These are phyloP conservation scores for Penaeus japonicus DNA, from an alignment of 1,140 invertebrate species.

Conservation along the genomic window DNA sequence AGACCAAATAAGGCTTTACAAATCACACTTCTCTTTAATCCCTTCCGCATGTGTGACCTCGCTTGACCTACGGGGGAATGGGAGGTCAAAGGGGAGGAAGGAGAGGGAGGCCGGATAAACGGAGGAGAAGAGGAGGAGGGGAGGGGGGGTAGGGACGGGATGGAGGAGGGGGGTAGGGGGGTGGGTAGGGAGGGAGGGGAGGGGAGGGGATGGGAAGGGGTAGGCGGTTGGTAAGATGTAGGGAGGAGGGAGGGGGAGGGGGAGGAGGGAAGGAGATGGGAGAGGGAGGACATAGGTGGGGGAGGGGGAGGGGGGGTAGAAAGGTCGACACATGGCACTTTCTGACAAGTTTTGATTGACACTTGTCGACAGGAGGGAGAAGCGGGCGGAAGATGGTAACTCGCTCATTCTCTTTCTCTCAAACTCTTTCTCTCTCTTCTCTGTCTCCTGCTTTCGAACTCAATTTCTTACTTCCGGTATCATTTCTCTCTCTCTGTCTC, in stretches of 20 bases:
- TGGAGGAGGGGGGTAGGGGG: not conserved
- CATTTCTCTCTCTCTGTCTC: not conserved
- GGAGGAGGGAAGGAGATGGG: not conserved
- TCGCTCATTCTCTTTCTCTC: not conserved
- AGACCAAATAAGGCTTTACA: too few relatives aligned
- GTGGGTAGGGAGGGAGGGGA: not conserved
- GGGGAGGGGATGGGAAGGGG: not conserved
- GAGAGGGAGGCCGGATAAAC: not conserved
- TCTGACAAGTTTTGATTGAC: not conserved
- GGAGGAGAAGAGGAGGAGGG: not conserved
- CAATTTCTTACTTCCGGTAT: not conserved
- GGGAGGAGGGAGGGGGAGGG: not conserved
- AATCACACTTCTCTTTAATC: too few relatives aligned
- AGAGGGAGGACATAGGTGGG: not conserved
- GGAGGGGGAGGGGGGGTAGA: not conserved
- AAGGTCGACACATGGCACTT: not conserved
- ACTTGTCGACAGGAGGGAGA: too few relatives aligned
- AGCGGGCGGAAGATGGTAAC: not conserved
- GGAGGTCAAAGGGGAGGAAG: not conserved
- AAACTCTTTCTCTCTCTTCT: not conserved
- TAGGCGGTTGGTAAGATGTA: not conserved
- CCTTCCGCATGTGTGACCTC: too few relatives aligned
- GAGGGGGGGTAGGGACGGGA: not conserved
- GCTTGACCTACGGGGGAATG: not conserved
- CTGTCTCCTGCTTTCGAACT: not conserved